These are phyloP conservation scores for Kryptopterus vitreolus DNA, from an alignment of 2,797 vertebrate species.

Conservation along the genomic window DNA sequence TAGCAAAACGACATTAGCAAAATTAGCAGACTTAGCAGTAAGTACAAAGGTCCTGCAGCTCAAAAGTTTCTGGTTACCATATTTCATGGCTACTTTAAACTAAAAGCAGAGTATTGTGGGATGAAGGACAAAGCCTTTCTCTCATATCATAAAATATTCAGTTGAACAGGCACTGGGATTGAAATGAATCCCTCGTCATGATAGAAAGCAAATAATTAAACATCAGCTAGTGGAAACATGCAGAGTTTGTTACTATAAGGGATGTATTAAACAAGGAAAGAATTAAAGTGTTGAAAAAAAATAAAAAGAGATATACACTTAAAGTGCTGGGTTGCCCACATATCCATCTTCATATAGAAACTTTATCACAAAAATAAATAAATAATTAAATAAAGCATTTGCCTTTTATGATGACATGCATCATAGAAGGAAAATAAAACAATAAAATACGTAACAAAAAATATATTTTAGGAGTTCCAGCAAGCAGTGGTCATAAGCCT, in stretches of 20 bases:
- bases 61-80: slow-evolving; percentile 1
- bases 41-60: background rate
- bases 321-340: slow-evolving; percentile 31
- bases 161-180: slow-evolving; percentile 1
- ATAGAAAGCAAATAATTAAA: slow-evolving; percentile 8
- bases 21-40: background rate
- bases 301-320: slow-evolving; percentile 37
- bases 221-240: slow-evolving; percentile 1
- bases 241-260: background rate
- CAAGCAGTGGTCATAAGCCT: too few relatives aligned
- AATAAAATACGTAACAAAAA: slow-evolving; percentile 1
- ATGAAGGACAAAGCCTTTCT: slow-evolving; percentile 16
- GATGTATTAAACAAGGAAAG: background rate
- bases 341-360: slow-evolving; percentile 11
- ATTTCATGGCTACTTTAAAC: background rate
- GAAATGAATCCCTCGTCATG: slow-evolving; percentile 10
- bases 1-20: too few relatives aligned
- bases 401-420: background rate
- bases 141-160: slow-evolving; percentile 34
- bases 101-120: background rate
- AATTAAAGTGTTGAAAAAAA: slow-evolving; percentile 25
- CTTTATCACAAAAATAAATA: slow-evolving; percentile 5
- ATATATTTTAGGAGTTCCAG: background rate
- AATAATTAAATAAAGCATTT: background rate
- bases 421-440: background rate